These are phyloP conservation scores for Micrastur ruficollis DNA, from an alignment of 2,797 vertebrate genomes.

Conservation along the genomic window DNA sequence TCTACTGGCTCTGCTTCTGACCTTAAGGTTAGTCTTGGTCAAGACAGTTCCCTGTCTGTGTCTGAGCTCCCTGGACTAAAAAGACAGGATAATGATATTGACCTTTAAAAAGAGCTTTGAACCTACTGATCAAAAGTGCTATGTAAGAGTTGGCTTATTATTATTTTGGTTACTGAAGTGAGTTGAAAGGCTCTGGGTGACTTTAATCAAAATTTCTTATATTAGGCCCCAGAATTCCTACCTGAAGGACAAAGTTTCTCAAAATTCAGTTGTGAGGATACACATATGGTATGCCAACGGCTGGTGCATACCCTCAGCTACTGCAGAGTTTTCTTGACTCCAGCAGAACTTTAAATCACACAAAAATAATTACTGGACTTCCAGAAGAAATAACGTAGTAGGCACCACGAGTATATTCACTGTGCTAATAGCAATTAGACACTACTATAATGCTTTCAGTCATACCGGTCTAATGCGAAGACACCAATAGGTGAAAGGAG, in stretches of 20 bases:
- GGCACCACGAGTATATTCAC: not conserved
- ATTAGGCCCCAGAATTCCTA: not conserved
- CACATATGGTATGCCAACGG: not conserved
- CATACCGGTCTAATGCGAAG: not conserved
- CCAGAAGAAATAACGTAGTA: not conserved
- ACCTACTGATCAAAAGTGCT: not conserved
- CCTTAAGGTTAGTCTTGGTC: not conserved
- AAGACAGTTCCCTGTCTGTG: not conserved
- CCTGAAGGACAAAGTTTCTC: not conserved
- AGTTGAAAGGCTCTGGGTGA: not conserved
- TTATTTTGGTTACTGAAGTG: constrained; percentile 23
- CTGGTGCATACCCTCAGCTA: not conserved
- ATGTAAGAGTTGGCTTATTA: not conserved
- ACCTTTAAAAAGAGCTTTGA: constrained; percentile 43
- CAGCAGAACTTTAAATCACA: not conserved
- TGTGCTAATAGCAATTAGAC: not conserved
- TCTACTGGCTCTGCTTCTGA: not conserved
- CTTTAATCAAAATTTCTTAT: not conserved
- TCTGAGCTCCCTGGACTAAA: not conserved
- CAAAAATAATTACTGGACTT: not conserved
- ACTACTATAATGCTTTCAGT: not conserved
- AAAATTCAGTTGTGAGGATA: not conserved
- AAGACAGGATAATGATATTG: not conserved
- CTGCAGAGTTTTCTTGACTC: not conserved
- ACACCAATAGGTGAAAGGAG: not conserved